These are phyloP conservation scores for Hemitrygon akajei DNA, from an alignment of 2,797 vertebrate genomes.

Conservation along the genomic window DNA sequence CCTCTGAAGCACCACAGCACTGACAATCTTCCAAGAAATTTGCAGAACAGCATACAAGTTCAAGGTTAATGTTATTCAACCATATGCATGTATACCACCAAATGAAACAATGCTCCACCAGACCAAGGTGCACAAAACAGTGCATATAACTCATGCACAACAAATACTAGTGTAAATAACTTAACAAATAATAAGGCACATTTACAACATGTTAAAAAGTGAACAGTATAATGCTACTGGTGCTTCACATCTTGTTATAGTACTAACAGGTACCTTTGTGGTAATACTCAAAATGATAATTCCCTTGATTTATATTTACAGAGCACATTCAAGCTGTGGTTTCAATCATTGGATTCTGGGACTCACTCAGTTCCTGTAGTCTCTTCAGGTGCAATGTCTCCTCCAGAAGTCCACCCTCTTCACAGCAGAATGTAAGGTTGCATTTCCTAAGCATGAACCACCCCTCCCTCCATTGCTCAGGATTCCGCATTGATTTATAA, in stretches of 20 bases:
- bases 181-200: too few relatives aligned
- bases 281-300: background rate
- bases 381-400: constrained; percentile 89
- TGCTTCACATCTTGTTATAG: too few relatives aligned
- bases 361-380: constrained; percentile 93
- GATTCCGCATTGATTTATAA: constrained; percentile 82
- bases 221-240: too few relatives aligned
- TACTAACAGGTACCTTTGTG: background rate
- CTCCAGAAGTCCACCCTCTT: constrained; percentile 71
- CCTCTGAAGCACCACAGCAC: background rate
- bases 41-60: background rate
- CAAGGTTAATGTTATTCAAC: too few relatives aligned
- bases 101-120: too few relatives aligned
- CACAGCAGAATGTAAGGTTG: constrained; percentile 86
- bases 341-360: background rate
- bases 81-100: too few relatives aligned
- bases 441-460: constrained; percentile 89
- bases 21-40: background rate
- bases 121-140: too few relatives aligned
- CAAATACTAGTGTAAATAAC: too few relatives aligned
- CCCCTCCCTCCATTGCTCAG: constrained; percentile 80
- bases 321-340: background rate
- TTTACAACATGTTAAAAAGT: too few relatives aligned
- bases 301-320: background rate
- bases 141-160: too few relatives aligned